Base-by-base conservation (phyloP, 2,113 vertebrate genomes). In the Mormyrus lacerda region DNA sequence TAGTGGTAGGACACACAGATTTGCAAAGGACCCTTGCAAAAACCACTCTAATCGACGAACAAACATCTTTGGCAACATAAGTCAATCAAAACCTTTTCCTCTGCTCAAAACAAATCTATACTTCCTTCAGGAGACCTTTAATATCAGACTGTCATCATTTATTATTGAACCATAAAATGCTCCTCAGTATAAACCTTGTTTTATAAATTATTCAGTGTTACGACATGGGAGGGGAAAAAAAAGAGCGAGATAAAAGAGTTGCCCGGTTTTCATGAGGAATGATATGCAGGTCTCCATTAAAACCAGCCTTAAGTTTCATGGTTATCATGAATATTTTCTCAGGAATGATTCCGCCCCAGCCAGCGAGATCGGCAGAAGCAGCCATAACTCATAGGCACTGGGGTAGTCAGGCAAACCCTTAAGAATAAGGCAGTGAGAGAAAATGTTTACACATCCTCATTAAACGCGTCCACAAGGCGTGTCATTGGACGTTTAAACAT, bases 121-220 rank as follows among this genome's bases (percentile, higher is more conserved):
- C 31, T 76, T 76, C 31, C 69, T 39, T 76, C 15, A 76, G 31
- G 69, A 76, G 69, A 39, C 31, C 27, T 76, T 76, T 76, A 76
- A 76, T 76, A 76, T 39, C 31, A 39, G 69, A 31, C 31, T 73
- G 69, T 76, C 69, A 39, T 35, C 13, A 11, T 76, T 76, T 76
- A 76, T 76, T 76, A 76, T 24, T 39, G 69, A 76, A 76, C 35
- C 69, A 76, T 76, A 76, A 76, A 65, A 76, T 39, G 69, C 11
- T 76, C 27, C 19, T 76, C 13, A 17, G 69, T 76, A 39, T 76
- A 76, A 79, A 79, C 35, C 73, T 19, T 79, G 73, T 39, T 79
- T 79, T 6, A 79, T 79, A 79, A 79, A 79, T 79, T 79, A 79
- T 79, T 79, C 73, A 79, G 73, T 42, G 31, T 76, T 76, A 76